Evolutionary conservation across 2,888 invertebrate genomes (phyloP), one percentile per base, ranked within the genome.

Genomic region (Nasonia oneida): DNA sequence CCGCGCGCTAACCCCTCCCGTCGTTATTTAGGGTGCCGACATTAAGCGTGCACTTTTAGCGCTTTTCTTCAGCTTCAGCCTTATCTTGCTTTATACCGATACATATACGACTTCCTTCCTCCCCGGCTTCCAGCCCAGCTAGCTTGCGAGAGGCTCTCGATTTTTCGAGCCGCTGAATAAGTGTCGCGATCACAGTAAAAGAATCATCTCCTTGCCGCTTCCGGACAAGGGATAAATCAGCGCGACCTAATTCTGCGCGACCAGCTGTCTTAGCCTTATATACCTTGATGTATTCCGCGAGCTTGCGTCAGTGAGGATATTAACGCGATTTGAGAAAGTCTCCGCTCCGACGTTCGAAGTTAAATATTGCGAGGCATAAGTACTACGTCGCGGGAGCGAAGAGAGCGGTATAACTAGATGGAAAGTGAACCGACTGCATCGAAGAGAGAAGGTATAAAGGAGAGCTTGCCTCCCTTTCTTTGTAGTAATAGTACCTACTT

Each of bases 41-140:
- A 61, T 78, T 83, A 83, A 83, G 73, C 81, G 76, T 37, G 76
- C 67, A 70, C 82, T 77, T 70, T 75, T 42, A 83, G 76, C 82
- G 42, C 67, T 81, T 74, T 75, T 81, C 74, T 75, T 74, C 37
- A 37, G 37, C 73, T 75, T 74, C 33, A 6, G 64, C 61, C n/a
- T 78, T 83, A 78, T 83, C 78, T 83, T 71, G 71, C 71, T 42
- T 83, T 61, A 47, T 47, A 14, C 53, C 83, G 71, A 76, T 83
- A 23, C 23, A 33, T 73, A 78, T 83, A 77, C 61, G 71, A 78
- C 83, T 83, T 77, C 29, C 70, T 83, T 57, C 47, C 61, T 29
- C 71, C 37, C 37, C 29, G 29, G 29, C 29, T 29, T 29, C 29
- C 29, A 29, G 29, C 29, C 29, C 29, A 29, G 29, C 29, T 29